Conservation (phyloP, 2,113 vertebrate species). For the Andinoacara biseriatus region DNA sequence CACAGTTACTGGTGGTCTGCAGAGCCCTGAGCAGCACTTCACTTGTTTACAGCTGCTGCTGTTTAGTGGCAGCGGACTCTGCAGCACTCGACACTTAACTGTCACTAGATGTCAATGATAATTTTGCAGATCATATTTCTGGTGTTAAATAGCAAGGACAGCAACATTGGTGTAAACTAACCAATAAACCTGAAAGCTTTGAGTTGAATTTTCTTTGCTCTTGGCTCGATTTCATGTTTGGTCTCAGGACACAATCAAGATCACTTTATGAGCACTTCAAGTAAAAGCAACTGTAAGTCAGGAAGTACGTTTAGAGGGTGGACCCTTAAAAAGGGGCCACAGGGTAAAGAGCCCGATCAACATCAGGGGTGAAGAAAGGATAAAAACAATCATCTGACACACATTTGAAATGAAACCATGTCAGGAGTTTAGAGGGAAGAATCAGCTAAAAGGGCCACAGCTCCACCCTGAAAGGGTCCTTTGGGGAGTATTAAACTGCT, state of each 20-base stretch:
- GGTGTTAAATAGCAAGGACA: neutral
- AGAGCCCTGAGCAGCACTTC: neutral
- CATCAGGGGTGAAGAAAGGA: neutral
- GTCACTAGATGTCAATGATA: neutral
- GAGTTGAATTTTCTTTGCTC: neutral
- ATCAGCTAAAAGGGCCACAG: neutral
- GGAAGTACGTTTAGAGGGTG: neutral
- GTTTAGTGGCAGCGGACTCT: neutral
- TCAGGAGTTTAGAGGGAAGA: neutral
- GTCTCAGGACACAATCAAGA: neutral
- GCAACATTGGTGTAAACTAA: too few species aligned
- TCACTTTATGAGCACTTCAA: neutral
- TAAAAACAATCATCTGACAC: neutral
- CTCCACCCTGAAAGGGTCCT: neutral
- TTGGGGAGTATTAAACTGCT: too few species aligned
- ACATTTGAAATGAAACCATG: neutral
- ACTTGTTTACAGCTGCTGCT: neutral
- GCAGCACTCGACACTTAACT: neutral
- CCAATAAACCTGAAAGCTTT: too few species aligned
- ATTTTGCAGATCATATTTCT: neutral
- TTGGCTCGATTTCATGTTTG: neutral
- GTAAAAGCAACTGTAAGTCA: neutral
- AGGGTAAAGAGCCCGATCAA: neutral
- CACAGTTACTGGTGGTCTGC: neutral
- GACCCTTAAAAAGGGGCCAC: neutral